Evolutionary conservation across 2,888 invertebrate species (phyloP).

Genomic region (Agrilus cyanescens): DNA sequence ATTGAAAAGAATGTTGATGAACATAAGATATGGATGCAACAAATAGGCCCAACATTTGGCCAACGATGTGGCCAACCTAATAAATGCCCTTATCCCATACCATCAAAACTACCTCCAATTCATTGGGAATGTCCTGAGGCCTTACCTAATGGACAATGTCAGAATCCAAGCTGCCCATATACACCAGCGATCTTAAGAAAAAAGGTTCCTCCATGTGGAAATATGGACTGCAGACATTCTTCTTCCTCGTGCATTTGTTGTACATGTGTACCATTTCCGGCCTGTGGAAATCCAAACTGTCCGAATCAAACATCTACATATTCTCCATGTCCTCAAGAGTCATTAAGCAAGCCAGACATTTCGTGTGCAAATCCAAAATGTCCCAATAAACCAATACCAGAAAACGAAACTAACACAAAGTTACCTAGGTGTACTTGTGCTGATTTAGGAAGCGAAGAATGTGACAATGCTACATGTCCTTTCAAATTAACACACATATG

Average conservation of each 20-base stretch:
- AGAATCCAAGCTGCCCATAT: conserved; percentile 30
- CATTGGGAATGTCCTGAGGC: conserved; percentile 37
- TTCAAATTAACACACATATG: conserved; percentile 10
- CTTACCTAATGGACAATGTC: conserved; percentile 29
- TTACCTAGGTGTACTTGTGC: background rate
- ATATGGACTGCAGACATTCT: too few species aligned
- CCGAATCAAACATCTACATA: conserved; percentile 5
- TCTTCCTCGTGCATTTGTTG: conserved; percentile 26
- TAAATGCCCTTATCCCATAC: conserved; percentile 23
- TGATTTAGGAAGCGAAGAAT: conserved; percentile 6
- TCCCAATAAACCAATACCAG: background rate
- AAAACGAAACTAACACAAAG: background rate
- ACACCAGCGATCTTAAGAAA: conserved; percentile 18
- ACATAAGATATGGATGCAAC: conserved; percentile 17
- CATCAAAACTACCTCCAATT: conserved; percentile 30
- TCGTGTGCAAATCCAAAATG: conserved; percentile 6
- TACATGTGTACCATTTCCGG: conserved; percentile 25
- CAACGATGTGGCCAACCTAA: conserved; percentile 22
- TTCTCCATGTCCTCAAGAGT: background rate
- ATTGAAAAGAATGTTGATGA: conserved; percentile 24
- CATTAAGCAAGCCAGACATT: background rate
- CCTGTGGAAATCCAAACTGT: conserved; percentile 19
- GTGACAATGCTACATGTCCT: conserved; percentile 18
- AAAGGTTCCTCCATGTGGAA: conserved; percentile 21
- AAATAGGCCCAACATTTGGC: conserved; percentile 12